A percentile compares a stretch with the other conserved stretches of the same genome.
Evolutionary conservation across 2,797 vertebrate species (phyloP).

Genomic region (Oreochromis mossambicus): DNA sequence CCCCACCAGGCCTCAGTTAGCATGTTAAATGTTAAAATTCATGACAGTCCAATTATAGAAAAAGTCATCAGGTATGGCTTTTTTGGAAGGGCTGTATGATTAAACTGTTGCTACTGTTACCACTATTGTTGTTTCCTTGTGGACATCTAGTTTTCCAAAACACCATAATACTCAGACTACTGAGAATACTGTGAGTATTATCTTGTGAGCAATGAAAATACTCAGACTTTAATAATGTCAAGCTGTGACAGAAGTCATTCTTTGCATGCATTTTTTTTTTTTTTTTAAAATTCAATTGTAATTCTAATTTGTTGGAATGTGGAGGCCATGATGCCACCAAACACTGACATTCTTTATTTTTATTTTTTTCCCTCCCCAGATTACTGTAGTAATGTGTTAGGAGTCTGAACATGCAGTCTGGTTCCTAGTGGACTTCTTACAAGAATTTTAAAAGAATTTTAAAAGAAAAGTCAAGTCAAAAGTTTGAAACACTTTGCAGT

Average conservation of each 20-base stretch:
- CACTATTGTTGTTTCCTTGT: background rate
- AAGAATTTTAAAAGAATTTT: no score
- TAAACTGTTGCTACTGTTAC: background rate
- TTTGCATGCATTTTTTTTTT: background rate
- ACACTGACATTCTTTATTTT: rapidly evolving
- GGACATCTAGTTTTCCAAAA: rapidly evolving
- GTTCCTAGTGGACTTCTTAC: background rate
- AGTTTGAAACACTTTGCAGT: background rate
- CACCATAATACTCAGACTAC: background rate
- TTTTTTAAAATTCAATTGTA: background rate
- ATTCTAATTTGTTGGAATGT: background rate
- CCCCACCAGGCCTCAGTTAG: background rate
- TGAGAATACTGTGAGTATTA: background rate
- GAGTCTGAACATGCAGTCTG: background rate
- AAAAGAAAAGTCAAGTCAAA: background rate
- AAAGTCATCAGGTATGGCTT: background rate
- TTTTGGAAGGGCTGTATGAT: background rate
- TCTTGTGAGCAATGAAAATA: background rate
- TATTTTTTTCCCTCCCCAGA: rapidly evolving
- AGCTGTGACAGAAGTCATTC: background rate
- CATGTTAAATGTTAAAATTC: background rate
- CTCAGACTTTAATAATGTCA: background rate
- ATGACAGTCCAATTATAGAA: background rate
- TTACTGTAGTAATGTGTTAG: background rate
- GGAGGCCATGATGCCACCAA: background rate